Percentiles rank a stretch among this genome's conserved stretches.
Conservation (phyloP, 2,797 vertebrate species). For the Clarias pachynema region DNA sequence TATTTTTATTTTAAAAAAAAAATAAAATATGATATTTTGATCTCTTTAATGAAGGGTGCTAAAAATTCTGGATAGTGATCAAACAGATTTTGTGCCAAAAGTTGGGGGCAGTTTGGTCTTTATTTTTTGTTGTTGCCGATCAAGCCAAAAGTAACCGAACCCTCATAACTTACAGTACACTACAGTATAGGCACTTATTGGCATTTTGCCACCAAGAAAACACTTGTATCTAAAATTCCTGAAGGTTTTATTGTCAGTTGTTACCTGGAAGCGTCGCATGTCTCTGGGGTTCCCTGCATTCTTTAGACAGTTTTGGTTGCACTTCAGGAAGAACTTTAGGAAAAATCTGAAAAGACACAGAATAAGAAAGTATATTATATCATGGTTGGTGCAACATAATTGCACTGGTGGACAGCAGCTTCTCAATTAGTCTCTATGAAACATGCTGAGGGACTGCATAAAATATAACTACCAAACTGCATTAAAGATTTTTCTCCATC, state of each 20-base stretch:
- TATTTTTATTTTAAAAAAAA: neutral
- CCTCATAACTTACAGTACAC: neutral
- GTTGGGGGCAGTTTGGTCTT: neutral
- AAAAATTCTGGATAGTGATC: neutral
- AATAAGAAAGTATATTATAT: neutral
- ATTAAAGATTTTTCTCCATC: neutral
- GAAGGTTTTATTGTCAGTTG: slow-evolving; percentile 63
- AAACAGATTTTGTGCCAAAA: neutral
- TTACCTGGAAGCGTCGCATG: slow-evolving; percentile 89
- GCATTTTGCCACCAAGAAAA: neutral
- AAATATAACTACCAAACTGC: neutral
- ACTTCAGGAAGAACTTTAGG: slow-evolving; percentile 90
- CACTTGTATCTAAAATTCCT: neutral
- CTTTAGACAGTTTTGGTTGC: slow-evolving; percentile 92
- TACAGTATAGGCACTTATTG: neutral
- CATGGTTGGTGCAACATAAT: neutral
- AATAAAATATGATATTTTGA: too few species aligned
- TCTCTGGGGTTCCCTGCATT: slow-evolving; percentile 89
- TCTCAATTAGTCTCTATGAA: neutral
- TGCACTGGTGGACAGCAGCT: neutral
- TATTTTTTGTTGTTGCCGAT: neutral
- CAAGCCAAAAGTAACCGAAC: neutral
- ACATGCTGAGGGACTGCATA: neutral
- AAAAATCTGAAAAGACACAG: slow-evolving; percentile 80
- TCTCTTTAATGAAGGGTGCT: neutral